Conservation (phyloP, 2,888 invertebrate genomes). For the Synergus laeviventris region DNA sequence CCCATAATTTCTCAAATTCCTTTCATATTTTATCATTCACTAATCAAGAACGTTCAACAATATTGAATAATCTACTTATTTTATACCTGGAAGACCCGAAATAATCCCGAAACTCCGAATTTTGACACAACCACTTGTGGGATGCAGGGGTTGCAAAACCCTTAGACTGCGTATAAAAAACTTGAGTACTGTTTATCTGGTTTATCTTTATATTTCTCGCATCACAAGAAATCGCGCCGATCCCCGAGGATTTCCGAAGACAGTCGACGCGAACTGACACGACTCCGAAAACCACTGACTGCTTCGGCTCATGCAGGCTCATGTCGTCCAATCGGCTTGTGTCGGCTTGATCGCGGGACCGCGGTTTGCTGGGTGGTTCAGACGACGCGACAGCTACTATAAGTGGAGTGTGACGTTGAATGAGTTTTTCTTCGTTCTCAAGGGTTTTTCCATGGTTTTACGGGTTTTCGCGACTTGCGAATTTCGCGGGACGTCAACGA, state of each 20-base stretch:
- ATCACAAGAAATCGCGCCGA: not conserved
- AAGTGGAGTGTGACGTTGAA: not conserved
- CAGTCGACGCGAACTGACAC: not conserved
- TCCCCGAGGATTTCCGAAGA: not conserved
- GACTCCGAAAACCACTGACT: constrained; percentile 1
- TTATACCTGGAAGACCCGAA: not conserved
- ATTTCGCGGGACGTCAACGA: constrained; percentile 31
- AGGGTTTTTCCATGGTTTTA: constrained; percentile 43
- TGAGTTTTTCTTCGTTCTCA: constrained; percentile 5
- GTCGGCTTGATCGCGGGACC: not conserved
- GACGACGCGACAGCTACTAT: constrained; percentile 9
- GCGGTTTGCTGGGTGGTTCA: not conserved
- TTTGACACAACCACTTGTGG: not conserved
- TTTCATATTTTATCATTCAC: not conserved
- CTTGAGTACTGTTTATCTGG: not conserved
- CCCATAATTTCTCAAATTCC: not conserved
- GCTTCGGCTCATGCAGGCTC: too few relatives aligned
- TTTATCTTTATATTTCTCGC: too few relatives aligned
- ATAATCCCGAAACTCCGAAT: not conserved
- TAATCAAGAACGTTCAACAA: not conserved
- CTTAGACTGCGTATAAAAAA: not conserved
- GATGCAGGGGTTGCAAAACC: not conserved
- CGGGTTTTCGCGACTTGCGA: constrained; percentile 32
- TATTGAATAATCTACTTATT: not conserved
- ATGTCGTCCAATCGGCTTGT: too few relatives aligned